Conservation (phyloP, 2,797 vertebrate genomes). For the Scomberomorus guttatus region DNA sequence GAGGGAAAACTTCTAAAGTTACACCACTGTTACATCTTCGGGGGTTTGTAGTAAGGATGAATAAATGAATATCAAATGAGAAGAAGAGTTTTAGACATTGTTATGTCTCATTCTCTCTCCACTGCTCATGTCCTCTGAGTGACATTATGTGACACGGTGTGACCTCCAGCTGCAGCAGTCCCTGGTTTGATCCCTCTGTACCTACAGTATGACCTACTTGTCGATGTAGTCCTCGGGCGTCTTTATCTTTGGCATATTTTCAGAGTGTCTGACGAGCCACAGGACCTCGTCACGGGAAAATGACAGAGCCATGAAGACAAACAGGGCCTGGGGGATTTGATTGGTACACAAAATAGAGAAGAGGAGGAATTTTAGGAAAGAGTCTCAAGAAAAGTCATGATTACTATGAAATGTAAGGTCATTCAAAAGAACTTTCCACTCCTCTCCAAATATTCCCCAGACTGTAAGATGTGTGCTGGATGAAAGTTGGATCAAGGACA, state of each 20-base stretch:
- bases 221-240: slow-evolving; percentile 91
- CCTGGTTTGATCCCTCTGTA: slow-evolving; percentile 9
- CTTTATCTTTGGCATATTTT: slow-evolving; percentile 93
- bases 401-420: slow-evolving; percentile 23
- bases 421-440: slow-evolving; percentile 2
- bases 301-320: slow-evolving; percentile 92
- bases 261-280: slow-evolving; percentile 92
- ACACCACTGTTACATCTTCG: not conserved
- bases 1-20: not conserved
- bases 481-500: slow-evolving; percentile 17
- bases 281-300: slow-evolving; percentile 93
- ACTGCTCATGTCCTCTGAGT: not conserved
- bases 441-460: not conserved
- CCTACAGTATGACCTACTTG: slow-evolving; percentile 80
- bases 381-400: slow-evolving; percentile 11
- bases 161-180: slow-evolving; percentile 4
- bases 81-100: not conserved
- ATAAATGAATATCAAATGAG: slow-evolving; percentile 11
- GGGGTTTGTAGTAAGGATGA: not conserved
- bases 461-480: not conserved
- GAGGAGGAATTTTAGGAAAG: slow-evolving; percentile 16
- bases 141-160: not conserved
- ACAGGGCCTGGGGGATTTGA: slow-evolving; percentile 85
- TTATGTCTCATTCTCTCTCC: not conserved
- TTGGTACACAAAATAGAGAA: slow-evolving; percentile 37